Base-by-base conservation (phyloP, 2,113 vertebrate genomes). In the Coryphaenoides rupestris region DNA sequence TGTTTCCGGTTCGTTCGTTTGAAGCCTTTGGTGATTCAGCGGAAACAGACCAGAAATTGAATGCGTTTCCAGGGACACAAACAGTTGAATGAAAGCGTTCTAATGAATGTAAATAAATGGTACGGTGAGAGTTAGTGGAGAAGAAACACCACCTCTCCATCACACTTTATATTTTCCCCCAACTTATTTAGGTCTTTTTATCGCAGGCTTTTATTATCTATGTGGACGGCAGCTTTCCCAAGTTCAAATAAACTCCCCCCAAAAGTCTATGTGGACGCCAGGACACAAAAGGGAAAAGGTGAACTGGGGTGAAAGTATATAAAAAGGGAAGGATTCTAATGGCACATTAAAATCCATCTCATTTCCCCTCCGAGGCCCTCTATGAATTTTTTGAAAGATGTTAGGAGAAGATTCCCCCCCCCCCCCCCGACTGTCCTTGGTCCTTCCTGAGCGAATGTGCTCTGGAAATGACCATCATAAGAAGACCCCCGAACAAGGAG, bases 341-440 rank as follows among this genome's bases (percentile, higher is more conserved):
- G 69, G 62, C 60, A 65, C 59, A 63, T 9, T 21, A 69, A 77
- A 83, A 81, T 82, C 77, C 67, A 70, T 87, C 84, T 87, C 80
- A 88, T 87, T 88, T 89, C 80, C 81, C 73, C 80, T 60, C 72
- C 72, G 79, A 87, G 78, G 70, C 64, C 70, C 76, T 80, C 80
- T 72, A 81, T 85, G 79, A 78, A 86, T 89, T 87, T 89, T 82
- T 74, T 75, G 77, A 89, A 88, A 76, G 77, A 78, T 80, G 78
- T 73, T 73, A 77, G 71, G 73, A 83, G 81, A 72, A 73, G 85
- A 86, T 79, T 86, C 73, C 73, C 61, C 73, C 69, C 66, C 28
- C 28, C 28, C 28, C 1, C 28, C 28, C 28, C 1, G 5, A 33
- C 28, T 72, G 65, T 75, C 73, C n/a, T n/a, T n/a, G 73, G 73